phyloP scores from a whole-genome alignment of 2,113 vertebrate species.

The Prionailurus viverrinus region DNA sequence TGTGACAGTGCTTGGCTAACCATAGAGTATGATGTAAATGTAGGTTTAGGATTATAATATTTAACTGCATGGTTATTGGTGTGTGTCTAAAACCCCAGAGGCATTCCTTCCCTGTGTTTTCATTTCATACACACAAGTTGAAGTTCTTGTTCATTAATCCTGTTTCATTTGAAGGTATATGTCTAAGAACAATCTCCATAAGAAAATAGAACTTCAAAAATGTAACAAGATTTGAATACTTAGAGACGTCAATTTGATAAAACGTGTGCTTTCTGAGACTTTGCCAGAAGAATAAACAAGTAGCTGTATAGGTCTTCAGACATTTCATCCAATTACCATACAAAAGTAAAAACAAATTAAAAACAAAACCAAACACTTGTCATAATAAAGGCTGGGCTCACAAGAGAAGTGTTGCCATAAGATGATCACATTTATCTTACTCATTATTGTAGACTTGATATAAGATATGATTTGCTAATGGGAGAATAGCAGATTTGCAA shows the following conservation, averaged over 20 bases:
- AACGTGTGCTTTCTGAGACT: neutral
- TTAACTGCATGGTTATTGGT: neutral
- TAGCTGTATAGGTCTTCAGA: neutral
- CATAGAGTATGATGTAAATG: neutral
- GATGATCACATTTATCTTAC: neutral
- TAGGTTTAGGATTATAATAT: neutral
- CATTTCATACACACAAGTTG: neutral
- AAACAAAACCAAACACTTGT: neutral
- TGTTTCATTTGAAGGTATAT: neutral
- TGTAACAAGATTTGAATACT: neutral
- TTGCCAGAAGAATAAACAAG: neutral
- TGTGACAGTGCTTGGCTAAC: neutral
- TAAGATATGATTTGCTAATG: slow-evolving; percentile 23
- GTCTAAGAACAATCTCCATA: neutral
- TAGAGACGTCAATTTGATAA: neutral
- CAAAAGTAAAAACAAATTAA: slow-evolving; percentile 38
- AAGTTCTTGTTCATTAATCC: neutral
- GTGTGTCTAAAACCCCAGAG: neutral
- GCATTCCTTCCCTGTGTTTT: neutral
- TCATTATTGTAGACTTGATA: neutral
- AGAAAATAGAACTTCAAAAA: slow-evolving; percentile 24
- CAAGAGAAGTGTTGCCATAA: neutral
- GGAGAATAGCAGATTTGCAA: neutral
- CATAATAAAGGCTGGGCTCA: neutral
- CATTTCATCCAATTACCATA: neutral